Evolutionary conservation across 1,140 invertebrate species (phyloP).

Genomic region (Cydia pomonella): DNA sequence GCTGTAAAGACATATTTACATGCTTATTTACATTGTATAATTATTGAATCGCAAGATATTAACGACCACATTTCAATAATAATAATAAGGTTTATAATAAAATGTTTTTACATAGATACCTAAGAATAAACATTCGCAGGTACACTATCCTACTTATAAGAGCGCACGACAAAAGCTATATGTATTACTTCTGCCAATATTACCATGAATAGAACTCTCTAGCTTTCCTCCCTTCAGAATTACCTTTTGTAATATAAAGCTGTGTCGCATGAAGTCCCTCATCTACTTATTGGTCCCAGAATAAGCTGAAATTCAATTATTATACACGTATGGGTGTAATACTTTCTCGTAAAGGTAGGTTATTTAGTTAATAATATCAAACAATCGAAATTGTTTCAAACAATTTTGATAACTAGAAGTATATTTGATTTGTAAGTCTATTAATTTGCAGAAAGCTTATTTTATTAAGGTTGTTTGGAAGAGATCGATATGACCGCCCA

Average conservation of each 20-base stretch:
- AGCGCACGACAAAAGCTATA: background rate
- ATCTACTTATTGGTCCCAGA: background rate
- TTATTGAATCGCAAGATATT: too few species aligned
- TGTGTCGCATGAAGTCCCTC: slow-evolving; percentile 4
- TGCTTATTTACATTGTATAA: too few species aligned
- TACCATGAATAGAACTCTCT: slow-evolving; percentile 3
- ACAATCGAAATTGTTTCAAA: background rate
- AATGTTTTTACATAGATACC: too few species aligned
- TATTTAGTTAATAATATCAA: background rate
- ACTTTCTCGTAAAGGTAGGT: background rate
- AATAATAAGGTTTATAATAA: too few species aligned
- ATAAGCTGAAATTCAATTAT: background rate
- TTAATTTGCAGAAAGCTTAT: too few species aligned
- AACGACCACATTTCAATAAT: too few species aligned
- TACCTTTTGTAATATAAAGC: slow-evolving; percentile 20
- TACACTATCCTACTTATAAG: background rate
- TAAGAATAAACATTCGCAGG: too few species aligned
- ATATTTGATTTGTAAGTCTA: too few species aligned
- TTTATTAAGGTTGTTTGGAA: too few species aligned
- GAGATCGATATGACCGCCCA: too few species aligned
- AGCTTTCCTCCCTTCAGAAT: slow-evolving; percentile 13
- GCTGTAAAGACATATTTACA: too few species aligned
- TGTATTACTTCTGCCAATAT: slow-evolving; percentile 25
- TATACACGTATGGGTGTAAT: background rate
- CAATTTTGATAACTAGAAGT: background rate